Evolutionary conservation across 1,140 invertebrate genomes (phyloP), one percentile per base, ranked within the genome.

Genomic region (Magallana ariakensis): DNA sequence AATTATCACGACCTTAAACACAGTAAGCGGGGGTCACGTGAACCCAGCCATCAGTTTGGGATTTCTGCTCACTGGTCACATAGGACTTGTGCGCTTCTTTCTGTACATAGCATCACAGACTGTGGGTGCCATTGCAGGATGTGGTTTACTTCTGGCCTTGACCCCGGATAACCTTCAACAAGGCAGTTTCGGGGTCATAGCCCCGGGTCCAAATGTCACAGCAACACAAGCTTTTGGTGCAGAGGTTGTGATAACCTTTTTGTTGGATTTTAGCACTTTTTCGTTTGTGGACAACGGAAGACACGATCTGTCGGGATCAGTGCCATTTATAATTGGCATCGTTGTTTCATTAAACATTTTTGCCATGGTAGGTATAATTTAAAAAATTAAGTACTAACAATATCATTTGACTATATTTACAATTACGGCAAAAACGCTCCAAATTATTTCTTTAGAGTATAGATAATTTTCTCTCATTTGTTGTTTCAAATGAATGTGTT

Each of bases 221-320:
- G 56, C 85, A 8, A 58, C 82, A 16, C 97, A 98, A 95, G 98
- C 96, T 0, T 94, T 98, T 46, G 94, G 97, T 11, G 95, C 98
- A 54, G 98, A 99, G 94, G 96, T 96, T 0, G 94, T 98, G 83
- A 96, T 98, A 86, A 98, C 98, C 0, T 98, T 98, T 93, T 95
- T 98, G 2, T 95, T 99, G 87, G 96, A 98, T 0, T 95, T 98
- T 80, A 97, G 97, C 9, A 97, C 98, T 9, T 97, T 98, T 89
- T 97, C 96, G 0, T 97, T 97, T 0, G 97, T 97, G 80, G 98
- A 99, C 94, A 88, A 89, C 19, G 96, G 96, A 53, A 96, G 98
- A 66, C 96, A 94, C 54, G 98, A 98, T 93, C 95, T 97, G 56
- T 96, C 96, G 91, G 98, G 98, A 53, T 98, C 97, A 11, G 96